These are phyloP conservation scores for Abscondita cerata DNA, from an alignment of 2,888 invertebrate species.

Conservation along the genomic window DNA sequence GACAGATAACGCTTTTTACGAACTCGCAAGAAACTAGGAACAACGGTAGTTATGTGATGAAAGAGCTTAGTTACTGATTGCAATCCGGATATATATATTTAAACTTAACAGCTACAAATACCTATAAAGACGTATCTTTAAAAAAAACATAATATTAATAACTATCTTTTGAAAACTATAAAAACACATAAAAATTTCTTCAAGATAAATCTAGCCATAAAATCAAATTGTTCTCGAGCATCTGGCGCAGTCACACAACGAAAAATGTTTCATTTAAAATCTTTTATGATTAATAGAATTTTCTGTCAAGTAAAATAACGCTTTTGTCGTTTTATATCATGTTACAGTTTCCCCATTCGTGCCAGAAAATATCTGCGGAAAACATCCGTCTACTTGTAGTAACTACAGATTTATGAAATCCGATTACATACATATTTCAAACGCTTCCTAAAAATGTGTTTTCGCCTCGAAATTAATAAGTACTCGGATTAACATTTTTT, in stretches of 20 bases:
- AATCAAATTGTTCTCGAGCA: background rate
- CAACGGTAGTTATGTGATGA: constrained; percentile 18
- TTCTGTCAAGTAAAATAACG: constrained; percentile 1
- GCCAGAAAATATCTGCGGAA: constrained; percentile 7
- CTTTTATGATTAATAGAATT: constrained; percentile 12
- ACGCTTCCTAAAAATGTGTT: background rate
- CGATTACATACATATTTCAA: background rate
- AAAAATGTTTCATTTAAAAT: constrained; percentile 4
- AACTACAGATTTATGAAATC: background rate
- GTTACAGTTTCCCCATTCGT: constrained; percentile 6
- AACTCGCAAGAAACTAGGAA: constrained; percentile 21
- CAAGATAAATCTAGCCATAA: background rate
- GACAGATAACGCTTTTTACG: constrained; percentile 28
- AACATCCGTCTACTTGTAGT: background rate
- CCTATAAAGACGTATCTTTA: constrained; percentile 1
- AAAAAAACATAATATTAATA: background rate
- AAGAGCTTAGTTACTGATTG: constrained; percentile 18
- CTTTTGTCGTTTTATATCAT: constrained; percentile 8
- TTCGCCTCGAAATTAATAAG: background rate
- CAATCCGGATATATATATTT: constrained; percentile 13
- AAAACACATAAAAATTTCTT: background rate
- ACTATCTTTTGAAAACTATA: no score
- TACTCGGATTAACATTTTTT: background rate
- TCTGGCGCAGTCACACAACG: constrained; percentile 1
- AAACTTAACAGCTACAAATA: constrained; percentile 13